A percentile compares a stretch with the other conserved stretches of the same genome.
These are phyloP conservation scores for Formica selysi DNA, from an alignment of 1,140 invertebrate species.

Conservation along the genomic window DNA sequence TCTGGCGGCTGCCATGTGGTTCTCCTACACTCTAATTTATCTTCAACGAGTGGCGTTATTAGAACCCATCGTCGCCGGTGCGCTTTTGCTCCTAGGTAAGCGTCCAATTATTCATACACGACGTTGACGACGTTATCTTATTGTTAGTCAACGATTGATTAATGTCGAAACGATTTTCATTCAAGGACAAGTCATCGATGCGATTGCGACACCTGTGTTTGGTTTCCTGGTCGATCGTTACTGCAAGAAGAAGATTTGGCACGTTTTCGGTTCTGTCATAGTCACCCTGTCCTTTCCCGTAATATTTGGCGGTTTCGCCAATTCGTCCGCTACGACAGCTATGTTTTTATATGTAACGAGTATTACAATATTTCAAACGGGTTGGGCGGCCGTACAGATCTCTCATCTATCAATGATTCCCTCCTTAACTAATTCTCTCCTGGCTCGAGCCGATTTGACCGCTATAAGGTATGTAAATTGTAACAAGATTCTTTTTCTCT, in stretches of 20 bases:
- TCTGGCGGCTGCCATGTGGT: slow-evolving; percentile 97
- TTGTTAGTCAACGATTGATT: background rate
- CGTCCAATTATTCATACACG: background rate
- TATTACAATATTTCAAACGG: slow-evolving; percentile 95
- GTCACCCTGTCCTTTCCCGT: slow-evolving; percentile 92
- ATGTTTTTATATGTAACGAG: slow-evolving; percentile 89
- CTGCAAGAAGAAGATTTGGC: slow-evolving; percentile 93
- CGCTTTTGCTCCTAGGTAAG: slow-evolving; percentile 91
- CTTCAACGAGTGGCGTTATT: slow-evolving; percentile 93
- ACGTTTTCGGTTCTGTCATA: slow-evolving; percentile 91
- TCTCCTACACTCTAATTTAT: slow-evolving; percentile 96
- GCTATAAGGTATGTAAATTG: slow-evolving; percentile 89
- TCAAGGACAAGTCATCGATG: slow-evolving; percentile 94
- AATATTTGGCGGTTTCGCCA: slow-evolving; percentile 90
- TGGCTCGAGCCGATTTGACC: slow-evolving; percentile 92
- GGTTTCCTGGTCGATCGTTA: slow-evolving; percentile 93
- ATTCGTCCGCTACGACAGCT: slow-evolving; percentile 84
- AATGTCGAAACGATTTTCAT: slow-evolving; percentile 23
- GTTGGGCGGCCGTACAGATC: slow-evolving; percentile 96
- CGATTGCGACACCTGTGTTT: slow-evolving; percentile 94
- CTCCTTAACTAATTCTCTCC: slow-evolving; percentile 89
- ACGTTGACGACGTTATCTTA: background rate
- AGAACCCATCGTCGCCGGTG: slow-evolving; percentile 91
- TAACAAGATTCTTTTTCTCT: background rate
- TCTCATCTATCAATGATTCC: slow-evolving; percentile 96